Evolutionary conservation across 2,113 vertebrate genomes (phyloP).

Genomic region (Colaptes auratus): DNA sequence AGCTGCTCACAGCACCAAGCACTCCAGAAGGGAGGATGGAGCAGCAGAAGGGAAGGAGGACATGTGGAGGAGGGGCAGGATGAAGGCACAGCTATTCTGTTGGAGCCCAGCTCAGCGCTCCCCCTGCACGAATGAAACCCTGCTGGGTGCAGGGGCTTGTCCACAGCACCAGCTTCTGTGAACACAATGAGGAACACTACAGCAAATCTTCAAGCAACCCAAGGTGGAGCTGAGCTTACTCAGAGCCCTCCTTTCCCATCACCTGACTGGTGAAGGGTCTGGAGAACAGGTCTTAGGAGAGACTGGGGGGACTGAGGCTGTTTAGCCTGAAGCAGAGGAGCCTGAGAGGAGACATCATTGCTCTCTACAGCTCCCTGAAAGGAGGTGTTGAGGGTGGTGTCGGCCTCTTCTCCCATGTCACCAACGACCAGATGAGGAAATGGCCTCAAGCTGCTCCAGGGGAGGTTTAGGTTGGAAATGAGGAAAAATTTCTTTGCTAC

Average conservation of each 20-base stretch:
- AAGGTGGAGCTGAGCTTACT: background rate
- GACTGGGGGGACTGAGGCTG: no score
- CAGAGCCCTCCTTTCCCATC: background rate
- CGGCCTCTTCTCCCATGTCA: no score
- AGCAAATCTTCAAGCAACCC: background rate
- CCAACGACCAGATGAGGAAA: no score
- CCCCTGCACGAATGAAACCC: constrained; percentile 2
- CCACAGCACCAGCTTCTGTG: background rate
- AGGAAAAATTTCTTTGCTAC: no score
- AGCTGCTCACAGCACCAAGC: background rate
- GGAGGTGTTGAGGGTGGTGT: no score
- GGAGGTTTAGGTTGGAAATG: no score
- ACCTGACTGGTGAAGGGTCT: background rate
- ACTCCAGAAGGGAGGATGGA: background rate
- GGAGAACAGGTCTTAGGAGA: no score
- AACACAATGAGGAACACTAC: background rate
- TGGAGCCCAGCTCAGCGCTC: background rate
- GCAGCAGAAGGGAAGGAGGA: constrained; percentile 15
- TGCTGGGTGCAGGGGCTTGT: background rate
- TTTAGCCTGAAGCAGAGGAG: no score
- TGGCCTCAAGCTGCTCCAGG: no score
- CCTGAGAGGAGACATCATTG: no score
- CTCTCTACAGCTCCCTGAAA: no score
- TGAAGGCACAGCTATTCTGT: background rate
- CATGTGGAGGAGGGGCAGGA: constrained; percentile 16